Percentiles rank a stretch among this genome's conserved stretches.
Evolutionary conservation across 2,888 invertebrate species (phyloP).

Genomic region (Ernsta delagoae): DNA sequence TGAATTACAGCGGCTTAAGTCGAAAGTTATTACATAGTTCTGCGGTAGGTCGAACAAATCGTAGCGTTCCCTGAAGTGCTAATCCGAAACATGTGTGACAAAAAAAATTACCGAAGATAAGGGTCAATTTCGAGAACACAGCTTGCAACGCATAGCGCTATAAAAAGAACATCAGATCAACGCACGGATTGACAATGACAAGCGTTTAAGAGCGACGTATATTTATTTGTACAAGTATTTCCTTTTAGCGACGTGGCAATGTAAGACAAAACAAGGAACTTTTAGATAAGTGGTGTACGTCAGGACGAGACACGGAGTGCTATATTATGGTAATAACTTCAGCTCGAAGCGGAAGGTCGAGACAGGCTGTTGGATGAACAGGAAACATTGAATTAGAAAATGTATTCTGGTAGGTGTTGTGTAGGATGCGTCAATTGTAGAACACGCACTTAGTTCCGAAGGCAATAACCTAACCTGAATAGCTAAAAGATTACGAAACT

Average conservation of each 20-base stretch:
- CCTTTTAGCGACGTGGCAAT: conserved; percentile 75
- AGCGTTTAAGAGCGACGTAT: conserved; percentile 77
- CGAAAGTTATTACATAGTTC: conserved; percentile 67
- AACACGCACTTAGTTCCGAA: conserved; percentile 29
- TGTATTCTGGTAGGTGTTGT: conserved; percentile 47
- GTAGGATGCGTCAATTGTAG: conserved; percentile 36
- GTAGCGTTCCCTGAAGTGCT: conserved; percentile 76
- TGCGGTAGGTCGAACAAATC: conserved; percentile 76
- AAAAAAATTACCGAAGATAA: conserved; percentile 77
- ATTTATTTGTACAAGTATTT: conserved; percentile 83
- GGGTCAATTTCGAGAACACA: conserved; percentile 77
- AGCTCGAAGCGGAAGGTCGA: conserved; percentile 59
- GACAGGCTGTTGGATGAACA: conserved; percentile 58
- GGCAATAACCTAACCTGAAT: conserved; percentile 32
- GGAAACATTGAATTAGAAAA: conserved; percentile 74
- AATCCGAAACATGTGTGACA: conserved; percentile 81
- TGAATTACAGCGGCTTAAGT: conserved; percentile 74
- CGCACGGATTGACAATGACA: conserved; percentile 80
- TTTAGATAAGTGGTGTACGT: conserved; percentile 76
- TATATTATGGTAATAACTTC: conserved; percentile 76
- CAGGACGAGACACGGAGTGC: conserved; percentile 57
- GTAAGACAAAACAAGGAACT: conserved; percentile 74
- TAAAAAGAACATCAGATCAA: conserved; percentile 76
- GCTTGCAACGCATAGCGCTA: conserved; percentile 55
- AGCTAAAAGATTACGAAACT: conserved; percentile 31